These are phyloP conservation scores for Sphaerodactylus townsendi DNA, from an alignment of 2,113 vertebrate species.

Conservation along the genomic window DNA sequence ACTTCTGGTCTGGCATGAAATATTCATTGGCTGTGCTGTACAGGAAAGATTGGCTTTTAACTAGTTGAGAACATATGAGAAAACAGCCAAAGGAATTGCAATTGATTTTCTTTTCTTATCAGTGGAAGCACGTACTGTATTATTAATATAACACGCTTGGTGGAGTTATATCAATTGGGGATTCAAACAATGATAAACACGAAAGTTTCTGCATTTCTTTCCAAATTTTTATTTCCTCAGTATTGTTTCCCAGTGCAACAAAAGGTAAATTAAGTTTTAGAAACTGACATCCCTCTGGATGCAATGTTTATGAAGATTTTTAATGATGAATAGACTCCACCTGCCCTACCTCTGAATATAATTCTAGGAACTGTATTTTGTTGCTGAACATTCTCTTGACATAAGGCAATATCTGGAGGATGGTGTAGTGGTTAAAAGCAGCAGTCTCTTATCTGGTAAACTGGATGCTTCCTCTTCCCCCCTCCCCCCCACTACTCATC, in stretches of 20 bases:
- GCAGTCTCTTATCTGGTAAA: no score
- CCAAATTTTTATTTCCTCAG: background rate
- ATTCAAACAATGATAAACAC: conserved; percentile 37
- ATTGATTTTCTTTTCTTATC: conserved; percentile 72
- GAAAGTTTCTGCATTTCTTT: background rate
- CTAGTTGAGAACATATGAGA: conserved; percentile 60
- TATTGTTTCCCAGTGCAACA: background rate
- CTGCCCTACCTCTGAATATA: background rate
- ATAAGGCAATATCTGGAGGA: background rate
- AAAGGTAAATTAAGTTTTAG: background rate
- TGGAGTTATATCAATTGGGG: conserved; percentile 9
- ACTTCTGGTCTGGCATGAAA: conserved; percentile 49
- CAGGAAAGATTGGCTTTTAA: conserved; percentile 54
- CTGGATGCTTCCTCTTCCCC: no score
- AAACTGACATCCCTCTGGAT: conserved; percentile 5
- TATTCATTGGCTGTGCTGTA: conserved; percentile 60
- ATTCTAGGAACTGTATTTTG: background rate
- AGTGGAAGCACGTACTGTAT: conserved; percentile 29
- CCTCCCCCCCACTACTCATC: no score
- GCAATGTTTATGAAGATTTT: conserved; percentile 14
- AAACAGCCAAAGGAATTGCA: conserved; percentile 62
- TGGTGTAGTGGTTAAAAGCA: no score
- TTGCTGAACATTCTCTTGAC: background rate
- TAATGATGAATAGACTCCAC: background rate
- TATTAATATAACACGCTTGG: conserved; percentile 50